These are phyloP conservation scores for Harpagoxenus sublaevis DNA, from an alignment of 2,888 invertebrate species.

Conservation along the genomic window DNA sequence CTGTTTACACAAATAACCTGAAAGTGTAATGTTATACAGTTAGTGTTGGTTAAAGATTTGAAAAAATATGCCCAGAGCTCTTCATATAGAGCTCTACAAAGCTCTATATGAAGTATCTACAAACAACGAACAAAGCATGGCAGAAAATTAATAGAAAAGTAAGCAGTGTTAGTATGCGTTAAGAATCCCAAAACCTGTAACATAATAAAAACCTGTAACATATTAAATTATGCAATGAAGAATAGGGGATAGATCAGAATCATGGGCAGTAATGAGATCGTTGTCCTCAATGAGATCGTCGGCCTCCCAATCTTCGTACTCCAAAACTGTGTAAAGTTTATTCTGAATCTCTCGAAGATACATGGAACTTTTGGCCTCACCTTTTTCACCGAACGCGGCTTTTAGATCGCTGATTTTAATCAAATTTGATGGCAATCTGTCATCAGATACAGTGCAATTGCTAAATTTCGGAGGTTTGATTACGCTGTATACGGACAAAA, in stretches of 20 bases:
- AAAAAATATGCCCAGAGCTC: background rate
- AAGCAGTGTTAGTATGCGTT: background rate
- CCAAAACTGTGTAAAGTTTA: background rate
- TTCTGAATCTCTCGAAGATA: background rate
- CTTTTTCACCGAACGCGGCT: background rate
- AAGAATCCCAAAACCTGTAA: too few relatives aligned
- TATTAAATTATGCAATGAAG: background rate
- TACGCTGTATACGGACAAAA: background rate
- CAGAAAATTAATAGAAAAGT: background rate
- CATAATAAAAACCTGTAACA: background rate
- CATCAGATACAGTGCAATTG: background rate
- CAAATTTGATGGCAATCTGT: background rate
- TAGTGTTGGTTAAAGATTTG: background rate
- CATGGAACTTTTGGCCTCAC: background rate
- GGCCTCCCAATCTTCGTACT: background rate
- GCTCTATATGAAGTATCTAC: background rate
- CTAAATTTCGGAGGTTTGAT: slow-evolving; percentile 13
- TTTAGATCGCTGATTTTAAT: background rate
- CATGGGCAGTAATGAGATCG: background rate
- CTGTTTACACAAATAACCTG: slow-evolving; percentile 7
- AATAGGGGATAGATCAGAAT: background rate
- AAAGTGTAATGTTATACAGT: background rate
- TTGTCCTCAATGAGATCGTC: background rate
- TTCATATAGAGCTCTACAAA: too few relatives aligned
- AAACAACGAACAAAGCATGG: background rate